These are phyloP conservation scores for Acanthaster planci DNA, from an alignment of 35 echinoderm and acorn worm species.

Conservation along the genomic window DNA sequence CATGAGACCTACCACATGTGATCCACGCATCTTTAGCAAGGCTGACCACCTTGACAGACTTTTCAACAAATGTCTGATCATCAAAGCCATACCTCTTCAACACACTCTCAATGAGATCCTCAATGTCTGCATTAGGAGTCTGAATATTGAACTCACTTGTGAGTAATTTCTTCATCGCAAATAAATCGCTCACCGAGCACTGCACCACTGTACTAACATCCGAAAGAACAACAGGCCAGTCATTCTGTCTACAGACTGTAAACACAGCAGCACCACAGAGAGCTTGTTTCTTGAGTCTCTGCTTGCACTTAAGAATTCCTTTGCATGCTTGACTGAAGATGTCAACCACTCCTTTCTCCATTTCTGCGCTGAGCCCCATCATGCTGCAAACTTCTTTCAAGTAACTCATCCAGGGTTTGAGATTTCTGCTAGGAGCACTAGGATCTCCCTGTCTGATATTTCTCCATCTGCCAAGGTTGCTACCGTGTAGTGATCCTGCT, in stretches of 20 bases:
- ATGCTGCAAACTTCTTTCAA: conserved; percentile 5
- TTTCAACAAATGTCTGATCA: background rate
- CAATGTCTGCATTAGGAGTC: background rate
- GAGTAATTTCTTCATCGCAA: background rate
- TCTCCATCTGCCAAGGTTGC: background rate
- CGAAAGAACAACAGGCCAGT: conserved; percentile 1
- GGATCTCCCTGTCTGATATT: background rate
- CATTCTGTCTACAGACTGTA: conserved; percentile 1
- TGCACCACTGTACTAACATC: background rate
- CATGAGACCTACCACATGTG: conserved; percentile 16
- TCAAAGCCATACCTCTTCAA: background rate
- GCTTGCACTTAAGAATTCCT: background rate
- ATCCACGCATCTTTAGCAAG: conserved; percentile 32
- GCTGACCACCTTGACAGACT: background rate
- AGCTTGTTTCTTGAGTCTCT: background rate
- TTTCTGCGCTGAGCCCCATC: background rate
- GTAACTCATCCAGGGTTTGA: background rate
- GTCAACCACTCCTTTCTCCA: background rate
- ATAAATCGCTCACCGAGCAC: background rate
- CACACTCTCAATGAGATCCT: background rate
- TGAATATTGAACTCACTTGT: background rate
- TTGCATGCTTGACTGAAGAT: conserved; percentile 12
- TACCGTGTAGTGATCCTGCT: background rate
- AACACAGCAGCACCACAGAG: conserved; percentile 22
- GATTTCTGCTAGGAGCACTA: background rate